These are phyloP conservation scores for Hirudinaria manillensis DNA, from an alignment of 2,888 invertebrate genomes.

Conservation along the genomic window DNA sequence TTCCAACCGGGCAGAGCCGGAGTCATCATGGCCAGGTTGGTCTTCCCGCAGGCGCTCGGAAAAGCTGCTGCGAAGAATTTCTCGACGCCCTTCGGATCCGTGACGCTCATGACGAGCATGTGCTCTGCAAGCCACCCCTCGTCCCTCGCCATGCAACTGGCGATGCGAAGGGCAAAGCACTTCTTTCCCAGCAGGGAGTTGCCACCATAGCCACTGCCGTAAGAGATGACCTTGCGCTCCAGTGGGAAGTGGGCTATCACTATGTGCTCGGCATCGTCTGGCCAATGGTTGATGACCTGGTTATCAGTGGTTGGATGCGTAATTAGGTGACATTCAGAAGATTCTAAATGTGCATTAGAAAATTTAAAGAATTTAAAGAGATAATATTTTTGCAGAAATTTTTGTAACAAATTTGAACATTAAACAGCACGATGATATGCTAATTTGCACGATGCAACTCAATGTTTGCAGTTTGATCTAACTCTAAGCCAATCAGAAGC, in stretches of 20 bases:
- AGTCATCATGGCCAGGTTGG: conserved; percentile 45
- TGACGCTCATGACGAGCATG: conserved; percentile 45
- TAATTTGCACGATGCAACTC: no score
- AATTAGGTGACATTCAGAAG: neutral
- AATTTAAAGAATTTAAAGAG: no score
- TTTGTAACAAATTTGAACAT: neutral
- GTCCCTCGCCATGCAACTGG: conserved; percentile 40
- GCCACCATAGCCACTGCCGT: conserved; percentile 45
- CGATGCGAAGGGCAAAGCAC: conserved; percentile 44
- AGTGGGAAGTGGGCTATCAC: conserved; percentile 43
- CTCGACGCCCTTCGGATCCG: conserved; percentile 42
- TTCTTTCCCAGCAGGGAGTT: conserved; percentile 46
- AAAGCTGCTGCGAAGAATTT: conserved; percentile 44
- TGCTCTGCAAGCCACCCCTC: conserved; percentile 46
- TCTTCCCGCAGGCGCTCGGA: conserved; percentile 44
- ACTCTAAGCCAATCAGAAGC: neutral
- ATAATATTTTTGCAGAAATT: no score
- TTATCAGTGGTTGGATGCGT: neutral
- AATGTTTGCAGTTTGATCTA: no score
- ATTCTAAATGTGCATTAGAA: neutral
- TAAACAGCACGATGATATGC: no score
- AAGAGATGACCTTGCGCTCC: conserved; percentile 41
- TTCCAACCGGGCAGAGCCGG: conserved; percentile 43
- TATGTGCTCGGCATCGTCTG: conserved; percentile 43
- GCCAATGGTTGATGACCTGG: conserved; percentile 43